A percentile compares a stretch with the other conserved stretches of the same genome.
Evolutionary conservation across 2,888 invertebrate genomes (phyloP).

Genomic region (Conchocele bisecta): DNA sequence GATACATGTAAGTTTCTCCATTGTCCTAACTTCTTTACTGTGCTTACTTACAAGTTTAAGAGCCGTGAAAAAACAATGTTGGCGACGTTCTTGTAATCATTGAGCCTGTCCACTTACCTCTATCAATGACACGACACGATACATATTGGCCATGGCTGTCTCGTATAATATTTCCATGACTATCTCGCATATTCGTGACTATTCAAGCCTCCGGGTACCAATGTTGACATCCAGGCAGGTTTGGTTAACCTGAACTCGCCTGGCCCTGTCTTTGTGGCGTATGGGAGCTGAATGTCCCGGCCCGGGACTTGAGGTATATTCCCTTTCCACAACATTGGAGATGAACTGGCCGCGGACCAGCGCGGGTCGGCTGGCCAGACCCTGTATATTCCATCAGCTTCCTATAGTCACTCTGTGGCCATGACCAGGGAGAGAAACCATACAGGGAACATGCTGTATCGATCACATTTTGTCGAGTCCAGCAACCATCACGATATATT

Average conservation of each 20-base stretch:
- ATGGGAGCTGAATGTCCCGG: constrained; percentile 54
- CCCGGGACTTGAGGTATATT: constrained; percentile 60
- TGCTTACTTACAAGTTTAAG: too few species aligned
- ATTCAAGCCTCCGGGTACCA: constrained; percentile 9
- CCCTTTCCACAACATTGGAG: constrained; percentile 73
- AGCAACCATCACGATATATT: too few species aligned
- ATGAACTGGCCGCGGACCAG: constrained; percentile 54
- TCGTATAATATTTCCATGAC: too few species aligned
- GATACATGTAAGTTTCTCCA: too few species aligned
- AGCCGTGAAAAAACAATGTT: too few species aligned
- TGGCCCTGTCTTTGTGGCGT: constrained; percentile 28
- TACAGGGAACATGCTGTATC: constrained; percentile 72
- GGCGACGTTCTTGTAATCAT: too few species aligned
- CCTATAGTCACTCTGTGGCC: constrained; percentile 61
- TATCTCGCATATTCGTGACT: too few species aligned
- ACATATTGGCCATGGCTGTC: too few species aligned
- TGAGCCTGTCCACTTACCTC: too few species aligned
- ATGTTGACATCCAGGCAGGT: constrained; percentile 28
- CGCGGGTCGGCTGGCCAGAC: constrained; percentile 46
- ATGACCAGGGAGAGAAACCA: constrained; percentile 74
- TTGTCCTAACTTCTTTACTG: too few species aligned
- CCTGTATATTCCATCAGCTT: constrained; percentile 72
- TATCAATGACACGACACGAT: too few species aligned
- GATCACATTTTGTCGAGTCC: too few species aligned
- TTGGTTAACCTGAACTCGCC: constrained; percentile 9